Percentiles rank a stretch among this genome's conserved stretches.
phyloP scores from a whole-genome alignment of 2,888 invertebrate genomes.

The Tetanocera ferruginea region DNA sequence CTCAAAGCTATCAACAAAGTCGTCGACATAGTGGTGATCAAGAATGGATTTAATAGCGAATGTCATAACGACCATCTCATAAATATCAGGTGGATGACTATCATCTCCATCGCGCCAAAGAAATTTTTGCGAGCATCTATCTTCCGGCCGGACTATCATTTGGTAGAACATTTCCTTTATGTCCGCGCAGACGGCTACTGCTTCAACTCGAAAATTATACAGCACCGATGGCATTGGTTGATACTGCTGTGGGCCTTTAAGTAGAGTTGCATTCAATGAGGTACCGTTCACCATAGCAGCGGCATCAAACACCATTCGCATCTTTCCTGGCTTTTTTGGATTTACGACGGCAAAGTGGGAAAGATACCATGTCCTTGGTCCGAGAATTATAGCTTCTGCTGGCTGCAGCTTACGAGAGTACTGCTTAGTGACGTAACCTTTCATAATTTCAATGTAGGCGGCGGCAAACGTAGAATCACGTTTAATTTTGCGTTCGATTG shows the following conservation, averaged over 20 bases:
- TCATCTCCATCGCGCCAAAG: slow-evolving; percentile 39
- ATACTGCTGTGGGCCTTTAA: slow-evolving; percentile 43
- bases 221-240: slow-evolving; percentile 42
- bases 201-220: slow-evolving; percentile 42
- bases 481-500: slow-evolving; percentile 39
- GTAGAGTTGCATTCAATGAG: slow-evolving; percentile 42
- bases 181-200: slow-evolving; percentile 43
- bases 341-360: slow-evolving; percentile 48
- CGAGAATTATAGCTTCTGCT: slow-evolving; percentile 9
- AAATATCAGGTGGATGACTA: slow-evolving; percentile 24
- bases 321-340: slow-evolving; percentile 38
- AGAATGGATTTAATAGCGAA: too few species aligned
- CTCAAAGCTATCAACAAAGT: slow-evolving; percentile 26
- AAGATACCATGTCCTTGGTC: slow-evolving; percentile 50
- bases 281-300: slow-evolving; percentile 36
- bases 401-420: slow-evolving; percentile 36
- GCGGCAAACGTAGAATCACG: slow-evolving; percentile 31
- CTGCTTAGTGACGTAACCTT: slow-evolving; percentile 31
- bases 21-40: too few species aligned
- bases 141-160: slow-evolving; percentile 17
- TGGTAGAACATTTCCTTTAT: slow-evolving; percentile 48
- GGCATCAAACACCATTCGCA: slow-evolving; percentile 43
- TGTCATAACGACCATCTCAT: slow-evolving; percentile 41
- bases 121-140: slow-evolving; percentile 32
- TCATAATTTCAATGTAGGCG: slow-evolving; percentile 33